Conservation (phyloP, 1,140 invertebrate genomes). For the Brachionus calyciflorus region DNA sequence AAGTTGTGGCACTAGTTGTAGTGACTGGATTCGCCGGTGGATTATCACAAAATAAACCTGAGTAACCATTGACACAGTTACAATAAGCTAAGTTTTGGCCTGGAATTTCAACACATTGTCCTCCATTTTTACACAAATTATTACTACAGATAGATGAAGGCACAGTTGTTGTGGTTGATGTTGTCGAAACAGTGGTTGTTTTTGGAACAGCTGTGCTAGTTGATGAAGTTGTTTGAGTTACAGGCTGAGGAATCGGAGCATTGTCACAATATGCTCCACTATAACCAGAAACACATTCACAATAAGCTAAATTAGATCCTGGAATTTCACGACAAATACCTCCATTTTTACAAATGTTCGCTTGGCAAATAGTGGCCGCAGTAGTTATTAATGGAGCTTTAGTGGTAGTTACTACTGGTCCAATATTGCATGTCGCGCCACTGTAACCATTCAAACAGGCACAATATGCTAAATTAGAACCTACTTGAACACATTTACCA, state of each 20-base stretch:
- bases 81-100: neutral
- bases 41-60: constrained; percentile 12
- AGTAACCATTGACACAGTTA: neutral
- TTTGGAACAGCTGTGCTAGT: neutral
- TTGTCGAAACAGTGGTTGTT: neutral
- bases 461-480: neutral
- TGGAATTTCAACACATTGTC: neutral
- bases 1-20: neutral
- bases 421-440: neutral
- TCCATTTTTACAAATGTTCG: neutral
- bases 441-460: neutral
- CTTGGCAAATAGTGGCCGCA: neutral
- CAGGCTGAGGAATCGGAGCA: neutral
- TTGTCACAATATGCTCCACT: constrained; percentile 3
- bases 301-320: neutral
- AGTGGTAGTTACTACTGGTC: neutral
- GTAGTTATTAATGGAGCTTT: neutral
- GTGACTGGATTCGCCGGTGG: neutral
- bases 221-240: no score
- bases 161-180: neutral
- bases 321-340: neutral
- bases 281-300: neutral
- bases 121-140: neutral
- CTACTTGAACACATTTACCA: neutral
- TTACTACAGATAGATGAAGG: neutral